Evolutionary conservation across 1,140 invertebrate genomes (phyloP).

Genomic region (Panagrolaimus sp.): DNA sequence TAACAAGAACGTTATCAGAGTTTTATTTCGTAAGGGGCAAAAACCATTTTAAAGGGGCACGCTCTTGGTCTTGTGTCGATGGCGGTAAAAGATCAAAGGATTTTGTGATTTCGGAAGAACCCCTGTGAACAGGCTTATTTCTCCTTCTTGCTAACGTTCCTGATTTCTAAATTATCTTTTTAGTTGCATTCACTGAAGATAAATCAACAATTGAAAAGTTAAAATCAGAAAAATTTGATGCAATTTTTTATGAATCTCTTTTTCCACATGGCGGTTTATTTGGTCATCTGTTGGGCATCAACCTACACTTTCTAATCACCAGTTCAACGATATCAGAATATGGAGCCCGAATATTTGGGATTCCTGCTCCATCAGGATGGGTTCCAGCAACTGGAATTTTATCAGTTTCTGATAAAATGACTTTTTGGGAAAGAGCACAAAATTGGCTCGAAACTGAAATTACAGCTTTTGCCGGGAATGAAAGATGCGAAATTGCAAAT

Average conservation of each 20-base stretch:
- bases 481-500: background rate
- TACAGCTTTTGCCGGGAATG: background rate
- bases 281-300: background rate
- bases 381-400: background rate
- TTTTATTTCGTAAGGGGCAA: no score
- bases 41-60: no score
- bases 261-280: background rate
- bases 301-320: background rate
- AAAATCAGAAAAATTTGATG: constrained; percentile 5
- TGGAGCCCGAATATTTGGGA: background rate
- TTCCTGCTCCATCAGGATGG: background rate
- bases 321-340: background rate
- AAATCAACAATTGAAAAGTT: background rate
- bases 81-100: no score
- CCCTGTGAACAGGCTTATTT: no score
- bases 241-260: background rate
- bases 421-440: background rate
- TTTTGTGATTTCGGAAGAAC: no score
- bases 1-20: no score
- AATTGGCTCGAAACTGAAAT: background rate
- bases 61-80: no score
- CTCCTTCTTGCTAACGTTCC: no score
- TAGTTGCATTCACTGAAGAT: background rate
- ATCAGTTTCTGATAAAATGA: background rate
- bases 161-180: no score